phyloP scores from a whole-genome alignment of 2,888 invertebrate species.

The Schrankia costaestrigalis region DNA sequence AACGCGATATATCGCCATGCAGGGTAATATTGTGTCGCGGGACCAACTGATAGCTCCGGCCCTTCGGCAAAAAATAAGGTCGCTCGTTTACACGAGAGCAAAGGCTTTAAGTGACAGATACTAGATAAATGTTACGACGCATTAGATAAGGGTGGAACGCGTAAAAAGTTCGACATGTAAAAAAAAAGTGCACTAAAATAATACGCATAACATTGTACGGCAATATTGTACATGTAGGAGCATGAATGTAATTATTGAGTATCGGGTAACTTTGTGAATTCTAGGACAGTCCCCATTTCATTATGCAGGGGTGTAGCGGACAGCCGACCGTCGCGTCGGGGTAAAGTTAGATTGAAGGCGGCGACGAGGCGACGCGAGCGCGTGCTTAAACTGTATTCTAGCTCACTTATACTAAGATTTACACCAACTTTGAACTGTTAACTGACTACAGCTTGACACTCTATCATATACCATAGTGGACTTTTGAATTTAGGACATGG shows the following conservation, averaged over 20 bases:
- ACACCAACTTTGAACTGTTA: slow-evolving; percentile 54
- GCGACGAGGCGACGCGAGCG: slow-evolving; percentile 67
- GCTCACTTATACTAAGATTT: slow-evolving; percentile 67
- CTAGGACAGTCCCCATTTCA: slow-evolving; percentile 64
- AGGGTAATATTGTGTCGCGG: slow-evolving; percentile 73
- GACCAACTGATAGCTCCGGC: slow-evolving; percentile 69
- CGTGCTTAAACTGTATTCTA: slow-evolving; percentile 73
- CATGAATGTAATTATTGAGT: slow-evolving; percentile 65
- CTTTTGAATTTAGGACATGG: too few species aligned
- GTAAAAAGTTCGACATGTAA: slow-evolving; percentile 51
- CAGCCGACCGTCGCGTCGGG: slow-evolving; percentile 55
- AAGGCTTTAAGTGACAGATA: slow-evolving; percentile 77
- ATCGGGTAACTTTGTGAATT: slow-evolving; percentile 60
- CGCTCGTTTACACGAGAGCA: slow-evolving; percentile 74
- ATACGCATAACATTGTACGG: too few species aligned
- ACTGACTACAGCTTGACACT: slow-evolving; percentile 28
- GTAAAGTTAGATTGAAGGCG: slow-evolving; percentile 78
- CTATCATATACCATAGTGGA: slow-evolving; percentile 24
- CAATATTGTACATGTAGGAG: slow-evolving; percentile 40
- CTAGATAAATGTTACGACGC: slow-evolving; percentile 77
- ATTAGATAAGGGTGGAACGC: slow-evolving; percentile 63
- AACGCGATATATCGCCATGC: slow-evolving; percentile 70
- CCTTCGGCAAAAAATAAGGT: slow-evolving; percentile 76
- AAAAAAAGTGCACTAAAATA: slow-evolving; percentile 47
- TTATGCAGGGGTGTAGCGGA: slow-evolving; percentile 72